Conservation (phyloP, 2,888 invertebrate genomes). For the Balanococcus diminutus region DNA sequence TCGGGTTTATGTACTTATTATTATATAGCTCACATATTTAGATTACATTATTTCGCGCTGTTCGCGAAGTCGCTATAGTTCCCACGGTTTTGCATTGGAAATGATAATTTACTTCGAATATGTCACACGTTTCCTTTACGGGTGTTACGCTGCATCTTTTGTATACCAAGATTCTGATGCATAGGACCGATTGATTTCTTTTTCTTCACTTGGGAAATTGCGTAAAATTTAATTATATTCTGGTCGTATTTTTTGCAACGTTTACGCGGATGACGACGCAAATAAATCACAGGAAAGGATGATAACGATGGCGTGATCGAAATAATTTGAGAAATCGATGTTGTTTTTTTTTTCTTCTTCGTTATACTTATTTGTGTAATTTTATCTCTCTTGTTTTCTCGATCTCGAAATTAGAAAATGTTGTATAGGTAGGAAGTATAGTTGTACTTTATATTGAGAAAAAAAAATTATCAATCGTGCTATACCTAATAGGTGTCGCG, state of each 20-base stretch:
- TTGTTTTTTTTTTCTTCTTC: no score
- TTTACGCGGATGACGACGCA: background rate
- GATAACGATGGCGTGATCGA: background rate
- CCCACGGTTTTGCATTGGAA: constrained; percentile 1
- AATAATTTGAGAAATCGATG: no score
- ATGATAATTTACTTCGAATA: background rate
- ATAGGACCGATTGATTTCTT: background rate
- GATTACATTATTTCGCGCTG: background rate
- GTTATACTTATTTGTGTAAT: no score
- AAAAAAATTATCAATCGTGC: no score
- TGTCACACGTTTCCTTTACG: constrained; percentile 5
- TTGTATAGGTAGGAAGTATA: no score
- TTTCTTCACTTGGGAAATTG: background rate
- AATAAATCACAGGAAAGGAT: background rate
- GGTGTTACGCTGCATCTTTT: background rate
- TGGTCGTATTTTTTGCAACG: no score
- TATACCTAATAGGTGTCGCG: background rate
- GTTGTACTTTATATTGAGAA: background rate
- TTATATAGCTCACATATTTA: background rate
- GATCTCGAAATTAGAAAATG: background rate
- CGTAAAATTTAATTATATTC: background rate
- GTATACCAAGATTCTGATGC: background rate
- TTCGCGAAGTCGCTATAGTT: background rate
- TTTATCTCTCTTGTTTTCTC: background rate
- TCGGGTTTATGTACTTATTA: background rate